These are phyloP conservation scores for Stenodema calcarata DNA, from an alignment of 2,888 invertebrate species.

Conservation along the genomic window DNA sequence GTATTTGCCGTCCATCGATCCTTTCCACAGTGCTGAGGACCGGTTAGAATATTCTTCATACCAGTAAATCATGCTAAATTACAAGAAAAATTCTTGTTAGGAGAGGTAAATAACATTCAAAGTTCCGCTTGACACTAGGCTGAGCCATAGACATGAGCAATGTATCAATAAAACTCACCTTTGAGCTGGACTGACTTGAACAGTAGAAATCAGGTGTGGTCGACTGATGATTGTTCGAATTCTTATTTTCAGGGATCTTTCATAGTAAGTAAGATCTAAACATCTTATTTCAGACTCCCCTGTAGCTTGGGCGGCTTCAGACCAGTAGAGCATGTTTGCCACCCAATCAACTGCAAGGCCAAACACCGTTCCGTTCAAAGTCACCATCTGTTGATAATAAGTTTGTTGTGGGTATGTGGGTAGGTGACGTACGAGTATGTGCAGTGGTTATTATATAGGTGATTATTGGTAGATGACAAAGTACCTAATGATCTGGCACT, in stretches of 20 bases:
- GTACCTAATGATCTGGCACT: background rate
- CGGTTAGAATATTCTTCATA: conserved; percentile 43
- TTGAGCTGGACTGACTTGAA: conserved; percentile 50
- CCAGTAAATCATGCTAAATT: conserved; percentile 40
- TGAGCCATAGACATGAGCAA: no score
- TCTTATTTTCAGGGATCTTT: conserved; percentile 46
- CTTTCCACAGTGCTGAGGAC: conserved; percentile 39
- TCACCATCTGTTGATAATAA: conserved; percentile 3
- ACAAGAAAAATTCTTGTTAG: background rate
- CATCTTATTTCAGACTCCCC: conserved; percentile 64
- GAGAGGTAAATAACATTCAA: no score
- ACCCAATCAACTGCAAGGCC: conserved; percentile 89
- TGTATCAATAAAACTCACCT: background rate
- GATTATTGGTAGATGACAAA: background rate
- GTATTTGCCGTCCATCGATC: conserved; percentile 3
- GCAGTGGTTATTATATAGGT: background rate
- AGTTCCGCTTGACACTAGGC: no score
- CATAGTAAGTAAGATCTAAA: conserved; percentile 68
- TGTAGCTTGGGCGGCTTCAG: conserved; percentile 64
- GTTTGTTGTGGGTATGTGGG: no score
- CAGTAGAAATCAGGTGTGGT: conserved; percentile 52
- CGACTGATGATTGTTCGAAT: conserved; percentile 52
- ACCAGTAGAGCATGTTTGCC: conserved; percentile 81
- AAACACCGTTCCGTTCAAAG: conserved; percentile 67
- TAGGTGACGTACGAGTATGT: no score